phyloP scores from a whole-genome alignment of 2,797 vertebrate species.

The Zalophus californianus region DNA sequence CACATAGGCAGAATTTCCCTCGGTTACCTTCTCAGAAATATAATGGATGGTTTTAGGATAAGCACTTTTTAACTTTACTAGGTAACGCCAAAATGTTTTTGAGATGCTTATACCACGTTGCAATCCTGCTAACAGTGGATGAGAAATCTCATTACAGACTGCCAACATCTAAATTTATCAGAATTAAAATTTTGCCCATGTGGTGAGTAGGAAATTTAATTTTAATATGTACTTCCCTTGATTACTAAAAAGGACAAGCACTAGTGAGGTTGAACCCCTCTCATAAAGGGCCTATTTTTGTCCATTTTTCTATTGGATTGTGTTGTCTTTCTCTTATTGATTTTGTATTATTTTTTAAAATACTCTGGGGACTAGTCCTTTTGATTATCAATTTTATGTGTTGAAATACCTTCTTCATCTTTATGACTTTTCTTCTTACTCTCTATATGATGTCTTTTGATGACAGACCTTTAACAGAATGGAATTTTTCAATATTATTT shows the following conservation, averaged over 20 bases:
- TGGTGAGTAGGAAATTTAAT: constrained; percentile 7
- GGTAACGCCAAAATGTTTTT: neutral
- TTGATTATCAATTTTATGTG: neutral
- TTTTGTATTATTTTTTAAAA: neutral
- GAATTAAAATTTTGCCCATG: constrained; percentile 29
- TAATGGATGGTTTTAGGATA: neutral
- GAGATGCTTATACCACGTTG: neutral
- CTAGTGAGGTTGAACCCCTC: neutral
- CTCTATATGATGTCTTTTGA: neutral
- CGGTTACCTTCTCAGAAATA: neutral
- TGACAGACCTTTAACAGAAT: constrained; percentile 16
- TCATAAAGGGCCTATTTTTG: neutral
- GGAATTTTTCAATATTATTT: constrained; percentile 35
- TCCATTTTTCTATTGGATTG: neutral
- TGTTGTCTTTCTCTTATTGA: neutral
- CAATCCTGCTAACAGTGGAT: neutral
- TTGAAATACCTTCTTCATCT: constrained; percentile 37
- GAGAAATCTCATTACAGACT: neutral
- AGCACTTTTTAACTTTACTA: constrained; percentile 26
- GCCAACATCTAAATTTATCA: constrained; percentile 10
- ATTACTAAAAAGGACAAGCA: neutral
- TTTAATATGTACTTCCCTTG: neutral
- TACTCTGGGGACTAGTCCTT: neutral
- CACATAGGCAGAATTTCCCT: neutral
- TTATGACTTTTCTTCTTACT: constrained; percentile 33